Percentiles rank a stretch among this genome's conserved stretches.
Evolutionary conservation across 23 tunicate species (phyloP).

Genomic region (Styela clava): DNA sequence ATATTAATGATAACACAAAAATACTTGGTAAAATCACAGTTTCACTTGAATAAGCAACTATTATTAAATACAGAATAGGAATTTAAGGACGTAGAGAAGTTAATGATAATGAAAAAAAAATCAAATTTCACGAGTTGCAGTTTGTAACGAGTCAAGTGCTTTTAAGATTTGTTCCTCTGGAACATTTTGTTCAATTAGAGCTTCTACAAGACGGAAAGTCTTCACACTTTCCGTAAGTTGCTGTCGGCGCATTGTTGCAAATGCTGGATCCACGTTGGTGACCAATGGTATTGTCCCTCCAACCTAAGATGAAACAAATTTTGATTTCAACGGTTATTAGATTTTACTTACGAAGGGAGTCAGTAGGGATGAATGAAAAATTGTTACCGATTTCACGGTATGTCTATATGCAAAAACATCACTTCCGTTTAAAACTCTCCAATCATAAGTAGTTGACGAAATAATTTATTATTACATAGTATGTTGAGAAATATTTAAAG

Average conservation of each 20-base stretch:
- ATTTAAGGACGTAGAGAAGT: neutral
- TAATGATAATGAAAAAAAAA: neutral
- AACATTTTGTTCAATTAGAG: conserved; percentile 82
- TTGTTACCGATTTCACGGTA: no score
- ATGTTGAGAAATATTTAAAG: no score
- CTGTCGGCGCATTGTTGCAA: conserved; percentile 32
- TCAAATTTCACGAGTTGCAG: conserved; percentile 42
- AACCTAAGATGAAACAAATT: neutral
- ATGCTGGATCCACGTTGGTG: conserved; percentile 12
- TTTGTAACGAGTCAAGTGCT: conserved; percentile 77
- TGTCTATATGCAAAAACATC: no score
- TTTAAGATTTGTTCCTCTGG: conserved; percentile 78
- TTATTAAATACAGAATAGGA: no score
- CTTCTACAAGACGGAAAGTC: conserved; percentile 70
- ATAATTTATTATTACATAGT: no score
- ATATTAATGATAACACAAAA: no score
- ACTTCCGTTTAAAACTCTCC: no score
- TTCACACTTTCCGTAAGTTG: conserved; percentile 64
- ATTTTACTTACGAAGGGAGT: neutral
- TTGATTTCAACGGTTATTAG: neutral
- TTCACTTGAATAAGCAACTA: no score
- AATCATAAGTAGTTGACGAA: no score
- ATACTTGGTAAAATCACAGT: neutral
- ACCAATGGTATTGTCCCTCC: conserved; percentile 2
- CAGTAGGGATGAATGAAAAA: neutral